Percentiles rank a stretch among this genome's conserved stretches.
These are phyloP conservation scores for Himantopus leucocephalus DNA, from an alignment of 2,113 vertebrate genomes.

Conservation along the genomic window DNA sequence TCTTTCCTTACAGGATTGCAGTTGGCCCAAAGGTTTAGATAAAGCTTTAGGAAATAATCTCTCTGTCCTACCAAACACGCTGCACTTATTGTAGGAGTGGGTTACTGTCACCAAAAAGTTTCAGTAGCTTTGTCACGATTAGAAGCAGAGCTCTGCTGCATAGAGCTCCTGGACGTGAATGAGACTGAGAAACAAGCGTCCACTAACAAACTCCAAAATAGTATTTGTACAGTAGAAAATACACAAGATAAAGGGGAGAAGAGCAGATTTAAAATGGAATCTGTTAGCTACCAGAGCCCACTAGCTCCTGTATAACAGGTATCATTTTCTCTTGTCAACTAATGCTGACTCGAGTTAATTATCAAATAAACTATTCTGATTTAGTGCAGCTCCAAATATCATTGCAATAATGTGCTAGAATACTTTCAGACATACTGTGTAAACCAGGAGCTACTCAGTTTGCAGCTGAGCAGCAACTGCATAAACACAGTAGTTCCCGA, in stretches of 20 bases:
- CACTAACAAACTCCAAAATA: not conserved
- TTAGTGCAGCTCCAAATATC: not conserved
- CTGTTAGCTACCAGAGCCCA: not conserved
- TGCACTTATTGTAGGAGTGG: not conserved
- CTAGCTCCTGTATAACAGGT: not conserved
- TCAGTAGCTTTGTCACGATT: not conserved
- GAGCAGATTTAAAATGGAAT: not conserved
- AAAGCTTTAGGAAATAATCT: not conserved
- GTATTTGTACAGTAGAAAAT: not conserved
- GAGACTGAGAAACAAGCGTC: not conserved
- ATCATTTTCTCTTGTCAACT: not conserved
- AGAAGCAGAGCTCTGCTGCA: not conserved
- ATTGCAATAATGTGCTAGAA: not conserved
- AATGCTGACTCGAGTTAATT: not conserved
- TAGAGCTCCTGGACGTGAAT: not conserved
- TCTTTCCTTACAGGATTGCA: not conserved
- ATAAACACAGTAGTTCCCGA: not conserved
- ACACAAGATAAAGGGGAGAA: not conserved
- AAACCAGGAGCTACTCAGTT: not conserved
- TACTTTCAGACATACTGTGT: not conserved
- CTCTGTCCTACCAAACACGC: not conserved
- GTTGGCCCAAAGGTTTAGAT: not conserved
- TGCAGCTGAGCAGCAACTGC: not conserved
- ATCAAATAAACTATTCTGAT: not conserved
- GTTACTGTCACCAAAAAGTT: not conserved